phyloP scores from a whole-genome alignment of 2,888 invertebrate genomes.

The Rhopalosiphum nymphaeae region DNA sequence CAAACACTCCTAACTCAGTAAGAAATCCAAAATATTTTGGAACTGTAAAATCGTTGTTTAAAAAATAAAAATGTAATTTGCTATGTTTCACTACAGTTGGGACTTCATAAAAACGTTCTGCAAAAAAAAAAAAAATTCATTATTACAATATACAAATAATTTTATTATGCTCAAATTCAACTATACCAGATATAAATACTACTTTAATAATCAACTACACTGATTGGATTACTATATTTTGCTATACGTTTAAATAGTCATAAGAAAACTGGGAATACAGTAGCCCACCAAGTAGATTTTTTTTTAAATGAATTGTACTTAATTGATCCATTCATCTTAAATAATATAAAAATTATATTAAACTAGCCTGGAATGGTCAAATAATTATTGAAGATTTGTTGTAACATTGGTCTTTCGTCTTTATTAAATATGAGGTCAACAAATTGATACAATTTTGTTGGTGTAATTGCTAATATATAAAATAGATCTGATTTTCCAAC shows the following conservation, averaged over 20 bases:
- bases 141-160: background rate
- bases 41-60: constrained; percentile 73
- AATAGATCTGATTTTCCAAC: constrained; percentile 81
- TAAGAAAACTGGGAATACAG: background rate
- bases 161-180: background rate
- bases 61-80: constrained; percentile 64
- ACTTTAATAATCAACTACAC: background rate
- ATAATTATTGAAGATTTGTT: constrained; percentile 84
- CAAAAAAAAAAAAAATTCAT: background rate
- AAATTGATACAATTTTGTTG: constrained; percentile 88
- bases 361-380: constrained; percentile 76
- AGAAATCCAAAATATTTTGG: constrained; percentile 88
- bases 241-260: background rate
- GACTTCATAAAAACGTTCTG: constrained; percentile 62
- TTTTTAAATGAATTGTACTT: background rate
- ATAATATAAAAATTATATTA: background rate
- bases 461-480: constrained; percentile 86
- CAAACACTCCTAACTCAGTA: constrained; percentile 85
- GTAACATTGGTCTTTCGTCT: constrained; percentile 85
- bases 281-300: background rate
- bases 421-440: constrained; percentile 79
- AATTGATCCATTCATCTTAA: background rate
- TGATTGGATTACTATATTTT: background rate
- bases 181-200: constrained; percentile 4
- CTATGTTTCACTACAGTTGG: constrained; percentile 11